Base-by-base conservation (phyloP, 2,888 invertebrate species). In the Abrostola triplasia region DNA sequence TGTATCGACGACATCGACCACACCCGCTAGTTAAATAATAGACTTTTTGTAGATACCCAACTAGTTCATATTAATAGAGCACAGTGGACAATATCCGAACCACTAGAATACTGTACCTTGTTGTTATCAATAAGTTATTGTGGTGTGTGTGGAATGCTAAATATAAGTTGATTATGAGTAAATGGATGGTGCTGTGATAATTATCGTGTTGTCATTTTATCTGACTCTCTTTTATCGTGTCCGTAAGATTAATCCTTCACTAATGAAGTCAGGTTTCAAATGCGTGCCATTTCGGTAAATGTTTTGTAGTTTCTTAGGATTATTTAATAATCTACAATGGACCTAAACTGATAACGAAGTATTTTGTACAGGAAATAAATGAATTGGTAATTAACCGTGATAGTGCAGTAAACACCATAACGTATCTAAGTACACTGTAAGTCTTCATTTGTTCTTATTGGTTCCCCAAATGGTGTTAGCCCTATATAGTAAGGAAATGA, bases 171-270 rank as follows among this genome's bases (percentile, higher is more conserved):
- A 74, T 76, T 79, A 80, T 76, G 85, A 92, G 88, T 91, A 92
- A 92, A 91, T 90, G 90, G 84, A 85, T 90, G 88, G 79, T 88
- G 84, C 92, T 93, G 93, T 93, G 93, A 92, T 93, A 91, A 61
- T 73, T 51, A 51, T 41, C 58, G 76, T 76, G 65, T 82, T 84
- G 37, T 77, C 37, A 74, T 83, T 81, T 59, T 41, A 59, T 24
- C 35, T 5, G 48, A 12, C 37, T 35, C 24, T 47, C 24, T 47
- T 38, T 47, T 12, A 37, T 48, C n/a, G 12, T n/a, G n/a, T 48
- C 24, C 24, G 10, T 13, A 24, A 38, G 36, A 44, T 24, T 10
- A 9, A 13, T 24, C 35, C 49, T 11, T 24, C 7, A 11, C 36
- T 10, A 49, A 35, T 49, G 36, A 35, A 8, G 13, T 24, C 0